Base-by-base conservation (phyloP, 2,113 vertebrate species). In the Noctilio leporinus region DNA sequence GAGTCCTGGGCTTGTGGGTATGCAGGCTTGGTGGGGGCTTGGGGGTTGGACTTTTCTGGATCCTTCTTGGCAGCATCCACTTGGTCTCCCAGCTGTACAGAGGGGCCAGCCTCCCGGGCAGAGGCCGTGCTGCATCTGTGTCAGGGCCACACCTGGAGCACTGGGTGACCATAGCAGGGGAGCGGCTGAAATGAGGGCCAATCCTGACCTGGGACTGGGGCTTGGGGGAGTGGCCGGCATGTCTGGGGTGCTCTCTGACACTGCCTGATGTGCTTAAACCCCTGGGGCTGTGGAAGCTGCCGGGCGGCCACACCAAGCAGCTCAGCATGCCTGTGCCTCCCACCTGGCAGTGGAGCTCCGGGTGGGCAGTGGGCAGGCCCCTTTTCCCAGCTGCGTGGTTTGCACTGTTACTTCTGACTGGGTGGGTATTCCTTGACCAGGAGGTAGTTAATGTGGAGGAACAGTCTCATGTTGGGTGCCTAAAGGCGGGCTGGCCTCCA, bases 331-430 rank as follows among this genome's bases (percentile, higher is more conserved):
- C 78, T n/a, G 20, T 14, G 24, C 26, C 19, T 72, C 59, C 69
- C 9, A 28, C 30, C 47, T 78, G 64, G 33, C 64, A 59, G 3
- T 59, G 76, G 64, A 28, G 47, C 82, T 72, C 47, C 11, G 2
- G 19, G 35, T 20, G 20, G 67, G 19, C 2, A 0, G 1, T 43
- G 57, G 19, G 28, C 17, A 10, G 17, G 17, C 6, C 45, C 7
- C 35, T 9, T 30, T 19, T n/a, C 16, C 59, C 24, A 67, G 38
- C 59, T 26, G 51, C 57, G 51, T n/a, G 55, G 28, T 47, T 55
- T 35, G 10, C 20, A 14, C 45, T 45, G 3, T 57, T 15, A 19
- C 28, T 80, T 35, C 57, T 73, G n/a, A 49, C 5, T 28, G 35
- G 55, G 33, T 8, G 20, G 55, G 33, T 8, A 16, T 81, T 73